phyloP scores from a whole-genome alignment of 2,888 invertebrate species.

The Pandemis cinnamomeana region DNA sequence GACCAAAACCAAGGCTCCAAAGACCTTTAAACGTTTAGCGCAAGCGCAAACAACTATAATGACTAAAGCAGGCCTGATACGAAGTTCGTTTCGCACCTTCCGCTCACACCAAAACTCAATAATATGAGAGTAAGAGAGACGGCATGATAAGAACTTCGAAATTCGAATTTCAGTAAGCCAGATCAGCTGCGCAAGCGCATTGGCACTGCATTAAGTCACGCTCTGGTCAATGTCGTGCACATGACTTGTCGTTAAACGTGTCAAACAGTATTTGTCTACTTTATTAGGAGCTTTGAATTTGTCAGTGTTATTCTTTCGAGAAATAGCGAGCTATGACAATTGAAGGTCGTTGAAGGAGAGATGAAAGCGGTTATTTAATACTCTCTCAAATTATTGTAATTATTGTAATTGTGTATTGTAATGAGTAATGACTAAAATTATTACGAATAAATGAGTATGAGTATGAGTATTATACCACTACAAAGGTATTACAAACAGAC shows the following conservation, averaged over 20 bases:
- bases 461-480: too few relatives aligned
- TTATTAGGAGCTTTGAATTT: background rate
- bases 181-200: background rate
- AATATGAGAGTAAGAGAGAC: too few relatives aligned
- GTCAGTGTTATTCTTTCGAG: background rate
- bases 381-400: too few relatives aligned
- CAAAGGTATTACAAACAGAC: too few relatives aligned
- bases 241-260: constrained; percentile 15
- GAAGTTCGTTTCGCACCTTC: too few relatives aligned
- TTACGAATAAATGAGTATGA: too few relatives aligned
- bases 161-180: background rate
- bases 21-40: background rate
- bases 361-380: background rate
- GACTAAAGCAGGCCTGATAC: too few relatives aligned
- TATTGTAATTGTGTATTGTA: too few relatives aligned
- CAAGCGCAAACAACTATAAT: background rate
- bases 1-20: background rate
- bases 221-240: constrained; percentile 7
- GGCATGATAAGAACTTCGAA: too few relatives aligned
- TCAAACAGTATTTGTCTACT: background rate
- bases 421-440: too few relatives aligned
- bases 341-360: background rate
- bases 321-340: background rate
- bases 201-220: constrained; percentile 22
- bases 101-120: too few relatives aligned